Conservation (phyloP, 1,140 invertebrate genomes). For the Antheraea mylitta region DNA sequence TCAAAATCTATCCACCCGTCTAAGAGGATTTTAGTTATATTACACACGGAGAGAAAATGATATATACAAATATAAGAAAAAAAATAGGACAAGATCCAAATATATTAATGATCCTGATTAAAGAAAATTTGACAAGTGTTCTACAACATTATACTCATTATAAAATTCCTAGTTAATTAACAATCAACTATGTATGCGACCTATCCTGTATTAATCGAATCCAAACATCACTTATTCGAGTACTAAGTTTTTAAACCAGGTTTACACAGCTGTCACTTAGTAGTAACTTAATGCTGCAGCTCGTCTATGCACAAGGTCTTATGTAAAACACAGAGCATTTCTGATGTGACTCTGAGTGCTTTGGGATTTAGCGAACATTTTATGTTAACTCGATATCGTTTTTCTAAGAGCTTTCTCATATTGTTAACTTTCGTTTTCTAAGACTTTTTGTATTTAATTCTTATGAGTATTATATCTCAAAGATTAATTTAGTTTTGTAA, state of each 20-base stretch:
- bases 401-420: not conserved
- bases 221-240: not conserved
- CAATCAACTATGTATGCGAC: too few species aligned
- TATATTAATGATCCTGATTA: too few species aligned
- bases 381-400: not conserved
- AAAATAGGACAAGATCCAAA: too few species aligned
- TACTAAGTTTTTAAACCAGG: slow-evolving; percentile 5
- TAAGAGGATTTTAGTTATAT: too few species aligned
- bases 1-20: too few species aligned
- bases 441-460: not conserved
- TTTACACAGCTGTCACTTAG: slow-evolving; percentile 11
- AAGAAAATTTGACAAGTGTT: too few species aligned
- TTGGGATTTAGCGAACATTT: slow-evolving; percentile 2
- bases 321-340: not conserved
- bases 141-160: too few species aligned
- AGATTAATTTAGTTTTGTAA: too few species aligned
- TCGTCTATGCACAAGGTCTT: not conserved
- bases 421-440: not conserved
- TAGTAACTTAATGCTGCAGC: slow-evolving; percentile 3
- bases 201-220: not conserved
- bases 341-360: not conserved
- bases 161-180: too few species aligned
- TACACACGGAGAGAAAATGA: too few species aligned
- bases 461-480: too few species aligned
- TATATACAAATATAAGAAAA: too few species aligned